A percentile compares a stretch with the other conserved stretches of the same genome.
phyloP scores from a whole-genome alignment of 2,888 invertebrate species.

The Drosophila macrospina region DNA sequence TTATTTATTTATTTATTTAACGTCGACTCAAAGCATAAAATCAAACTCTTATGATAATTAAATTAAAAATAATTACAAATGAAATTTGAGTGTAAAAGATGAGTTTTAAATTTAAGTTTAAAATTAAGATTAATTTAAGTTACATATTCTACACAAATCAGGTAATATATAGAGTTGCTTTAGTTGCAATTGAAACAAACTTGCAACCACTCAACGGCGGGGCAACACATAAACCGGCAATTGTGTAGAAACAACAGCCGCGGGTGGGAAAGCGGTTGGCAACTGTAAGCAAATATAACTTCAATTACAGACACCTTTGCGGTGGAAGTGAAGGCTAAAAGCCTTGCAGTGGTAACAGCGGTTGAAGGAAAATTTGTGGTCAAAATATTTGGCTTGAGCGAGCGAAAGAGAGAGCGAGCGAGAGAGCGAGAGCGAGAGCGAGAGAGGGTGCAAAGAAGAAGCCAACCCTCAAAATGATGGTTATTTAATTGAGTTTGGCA shows the following conservation, averaged over 20 bases:
- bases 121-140: no score
- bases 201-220: no score
- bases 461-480: constrained; percentile 19
- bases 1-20: no score
- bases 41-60: no score
- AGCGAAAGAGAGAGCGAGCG: not conserved
- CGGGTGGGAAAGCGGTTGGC: not conserved
- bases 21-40: no score
- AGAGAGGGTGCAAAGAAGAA: not conserved
- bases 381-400: constrained; percentile 2
- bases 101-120: no score
- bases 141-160: no score
- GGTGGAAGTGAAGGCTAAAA: constrained; percentile 1
- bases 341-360: not conserved
- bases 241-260: not conserved
- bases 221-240: no score
- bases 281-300: constrained; percentile 1
- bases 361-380: constrained; percentile 8
- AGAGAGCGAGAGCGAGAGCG: not conserved
- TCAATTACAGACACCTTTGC: constrained; percentile 2
- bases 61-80: no score
- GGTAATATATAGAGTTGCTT: no score
- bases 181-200: no score
- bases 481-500: constrained; percentile 65
- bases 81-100: no score